Conservation (phyloP, 1,140 invertebrate species). For the Drosophila novamexicana region DNA sequence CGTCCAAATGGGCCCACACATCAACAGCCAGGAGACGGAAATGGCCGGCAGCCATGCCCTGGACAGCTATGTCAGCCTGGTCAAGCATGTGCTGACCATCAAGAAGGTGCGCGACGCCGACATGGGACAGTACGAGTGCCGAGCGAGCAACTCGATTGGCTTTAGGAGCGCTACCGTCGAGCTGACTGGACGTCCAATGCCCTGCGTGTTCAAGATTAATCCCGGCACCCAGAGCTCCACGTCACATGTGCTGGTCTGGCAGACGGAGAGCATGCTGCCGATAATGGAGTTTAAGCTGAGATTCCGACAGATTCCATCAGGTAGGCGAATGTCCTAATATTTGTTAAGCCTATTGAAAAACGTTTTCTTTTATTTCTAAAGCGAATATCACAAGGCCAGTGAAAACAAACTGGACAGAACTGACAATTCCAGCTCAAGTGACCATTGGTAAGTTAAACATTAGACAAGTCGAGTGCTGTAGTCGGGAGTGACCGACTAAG, state of each 20-base stretch:
- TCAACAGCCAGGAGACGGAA: conserved; percentile 84
- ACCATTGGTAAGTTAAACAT: conserved; percentile 69
- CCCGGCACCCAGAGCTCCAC: conserved; percentile 77
- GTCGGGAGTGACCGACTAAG: no score
- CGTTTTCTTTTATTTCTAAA: background rate
- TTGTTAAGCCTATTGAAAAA: background rate
- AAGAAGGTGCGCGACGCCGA: conserved; percentile 88
- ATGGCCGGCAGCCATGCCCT: conserved; percentile 52
- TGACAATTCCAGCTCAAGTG: conserved; percentile 88
- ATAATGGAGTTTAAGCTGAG: conserved; percentile 89
- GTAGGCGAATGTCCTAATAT: conserved; percentile 21
- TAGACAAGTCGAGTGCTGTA: no score
- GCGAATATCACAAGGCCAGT: conserved; percentile 48
- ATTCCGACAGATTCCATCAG: conserved; percentile 85
- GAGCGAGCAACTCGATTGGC: conserved; percentile 90
- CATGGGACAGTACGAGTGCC: conserved; percentile 91
- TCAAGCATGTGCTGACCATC: conserved; percentile 88
- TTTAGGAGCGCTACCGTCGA: conserved; percentile 85
- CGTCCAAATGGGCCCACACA: conserved; percentile 86
- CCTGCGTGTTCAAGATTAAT: conserved; percentile 87
- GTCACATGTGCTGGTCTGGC: conserved; percentile 89
- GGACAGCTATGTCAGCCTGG: conserved; percentile 62
- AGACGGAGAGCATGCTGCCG: conserved; percentile 89
- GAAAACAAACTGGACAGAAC: conserved; percentile 86
- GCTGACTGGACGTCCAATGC: conserved; percentile 86